phyloP scores from a whole-genome alignment of 2,888 invertebrate species.

The Ectemnius cavifrons region DNA sequence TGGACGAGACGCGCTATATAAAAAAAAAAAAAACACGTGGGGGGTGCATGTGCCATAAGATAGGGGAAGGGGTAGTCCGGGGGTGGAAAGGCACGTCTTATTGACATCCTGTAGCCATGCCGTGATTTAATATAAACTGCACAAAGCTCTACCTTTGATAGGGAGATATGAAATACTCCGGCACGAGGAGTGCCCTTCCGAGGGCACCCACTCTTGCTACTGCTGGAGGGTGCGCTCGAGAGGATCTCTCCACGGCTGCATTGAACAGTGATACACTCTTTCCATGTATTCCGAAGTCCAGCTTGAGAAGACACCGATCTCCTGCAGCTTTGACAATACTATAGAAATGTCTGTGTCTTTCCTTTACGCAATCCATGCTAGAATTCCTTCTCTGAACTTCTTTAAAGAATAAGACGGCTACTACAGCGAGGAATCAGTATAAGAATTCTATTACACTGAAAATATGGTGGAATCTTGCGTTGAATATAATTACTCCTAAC shows the following conservation, averaged over 20 bases:
- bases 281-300: slow-evolving; percentile 23
- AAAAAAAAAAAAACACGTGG: neutral
- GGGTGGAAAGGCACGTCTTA: slow-evolving; percentile 48
- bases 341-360: slow-evolving; percentile 30
- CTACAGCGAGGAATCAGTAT: too few species aligned
- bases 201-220: slow-evolving; percentile 38
- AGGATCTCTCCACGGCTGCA: slow-evolving; percentile 49
- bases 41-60: neutral
- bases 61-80: neutral
- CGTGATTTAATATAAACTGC: slow-evolving; percentile 73
- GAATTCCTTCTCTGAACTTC: neutral
- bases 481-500: too few species aligned
- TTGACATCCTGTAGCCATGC: slow-evolving; percentile 65
- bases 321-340: slow-evolving; percentile 39
- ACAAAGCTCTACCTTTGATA: slow-evolving; percentile 72
- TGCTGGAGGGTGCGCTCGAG: slow-evolving; percentile 56
- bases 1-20: too few species aligned
- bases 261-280: slow-evolving; percentile 40
- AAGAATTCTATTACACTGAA: too few species aligned
- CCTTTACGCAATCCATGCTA: neutral
- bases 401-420: too few species aligned
- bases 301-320: slow-evolving; percentile 13
- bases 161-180: slow-evolving; percentile 70
- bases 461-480: too few species aligned
- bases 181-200: slow-evolving; percentile 60